Percentiles rank a stretch among this genome's conserved stretches.
These are phyloP conservation scores for Pantherophis alleghaniensis DNA, from an alignment of 2,797 vertebrate genomes.

Conservation along the genomic window DNA sequence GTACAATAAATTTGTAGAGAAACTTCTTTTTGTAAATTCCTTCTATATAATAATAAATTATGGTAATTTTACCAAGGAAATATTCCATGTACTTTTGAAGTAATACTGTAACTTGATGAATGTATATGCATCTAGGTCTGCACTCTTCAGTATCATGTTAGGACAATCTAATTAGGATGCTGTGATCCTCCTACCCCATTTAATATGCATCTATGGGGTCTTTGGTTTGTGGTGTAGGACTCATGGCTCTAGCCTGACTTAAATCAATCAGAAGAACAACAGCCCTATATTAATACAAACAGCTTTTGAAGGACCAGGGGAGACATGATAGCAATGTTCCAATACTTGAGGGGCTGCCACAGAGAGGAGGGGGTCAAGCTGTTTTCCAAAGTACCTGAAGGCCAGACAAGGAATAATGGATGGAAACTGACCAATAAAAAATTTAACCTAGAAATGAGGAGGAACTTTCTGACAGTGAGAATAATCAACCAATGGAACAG, in stretches of 20 bases:
- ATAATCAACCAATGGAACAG: too few relatives aligned
- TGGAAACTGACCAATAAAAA: too few relatives aligned
- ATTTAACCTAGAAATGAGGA: too few relatives aligned
- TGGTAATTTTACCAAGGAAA: not conserved
- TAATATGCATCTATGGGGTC: not conserved
- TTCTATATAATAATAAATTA: not conserved
- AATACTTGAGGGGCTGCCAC: too few relatives aligned
- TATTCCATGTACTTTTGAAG: not conserved
- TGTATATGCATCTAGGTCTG: not conserved
- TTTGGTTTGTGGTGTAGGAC: not conserved
- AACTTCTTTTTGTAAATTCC: not conserved
- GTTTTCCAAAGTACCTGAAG: too few relatives aligned
- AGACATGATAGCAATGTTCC: too few relatives aligned
- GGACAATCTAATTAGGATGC: not conserved
- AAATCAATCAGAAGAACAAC: not conserved
- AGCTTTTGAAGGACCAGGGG: too few relatives aligned
- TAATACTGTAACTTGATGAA: not conserved
- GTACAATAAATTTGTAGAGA: not conserved
- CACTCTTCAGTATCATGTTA: not conserved
- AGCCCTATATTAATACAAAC: not conserved
- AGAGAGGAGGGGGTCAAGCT: too few relatives aligned
- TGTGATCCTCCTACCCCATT: not conserved
- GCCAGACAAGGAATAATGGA: too few relatives aligned
- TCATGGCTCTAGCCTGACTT: not conserved
- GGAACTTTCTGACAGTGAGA: too few relatives aligned